Evolutionary conservation across 1,140 invertebrate genomes (phyloP).

Genomic region (Trissolcus basalis): DNA sequence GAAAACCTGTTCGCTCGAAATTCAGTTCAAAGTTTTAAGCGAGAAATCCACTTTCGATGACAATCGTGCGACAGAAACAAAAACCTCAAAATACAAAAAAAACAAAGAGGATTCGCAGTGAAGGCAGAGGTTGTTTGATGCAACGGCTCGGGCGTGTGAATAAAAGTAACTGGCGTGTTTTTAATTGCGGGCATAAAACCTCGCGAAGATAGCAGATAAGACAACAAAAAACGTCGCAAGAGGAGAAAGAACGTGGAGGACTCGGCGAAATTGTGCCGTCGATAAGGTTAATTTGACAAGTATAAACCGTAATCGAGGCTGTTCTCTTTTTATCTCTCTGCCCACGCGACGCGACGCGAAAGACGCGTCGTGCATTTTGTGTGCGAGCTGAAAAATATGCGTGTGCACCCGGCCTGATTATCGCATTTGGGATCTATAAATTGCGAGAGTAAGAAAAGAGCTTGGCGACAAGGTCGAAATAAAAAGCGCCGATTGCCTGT

Average conservation of each 20-base stretch:
- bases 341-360: conserved; percentile 13
- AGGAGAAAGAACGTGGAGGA: too few relatives aligned
- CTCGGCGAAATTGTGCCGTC: conserved; percentile 23
- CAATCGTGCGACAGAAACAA: conserved; percentile 14
- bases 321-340: conserved; percentile 16
- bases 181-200: conserved; percentile 48
- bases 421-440: conserved; percentile 26
- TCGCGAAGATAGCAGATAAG: conserved; percentile 40
- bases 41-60: conserved; percentile 2
- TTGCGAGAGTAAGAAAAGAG: conserved; percentile 34
- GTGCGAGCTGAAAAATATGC: too few relatives aligned
- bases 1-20: neutral
- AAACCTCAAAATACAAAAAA: conserved; percentile 15
- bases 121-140: conserved; percentile 17
- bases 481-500: conserved; percentile 38
- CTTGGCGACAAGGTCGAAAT: conserved; percentile 7
- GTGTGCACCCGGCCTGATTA: too few relatives aligned
- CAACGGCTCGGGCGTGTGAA: conserved; percentile 21
- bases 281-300: conserved; percentile 51
- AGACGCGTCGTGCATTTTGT: conserved; percentile 10
- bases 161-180: conserved; percentile 46
- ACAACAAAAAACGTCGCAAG: conserved; percentile 30
- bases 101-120: neutral
- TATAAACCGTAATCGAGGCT: conserved; percentile 34
- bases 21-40: conserved; percentile 5